phyloP scores from a whole-genome alignment of 2,113 vertebrate genomes.

The Osmerus mordax region DNA sequence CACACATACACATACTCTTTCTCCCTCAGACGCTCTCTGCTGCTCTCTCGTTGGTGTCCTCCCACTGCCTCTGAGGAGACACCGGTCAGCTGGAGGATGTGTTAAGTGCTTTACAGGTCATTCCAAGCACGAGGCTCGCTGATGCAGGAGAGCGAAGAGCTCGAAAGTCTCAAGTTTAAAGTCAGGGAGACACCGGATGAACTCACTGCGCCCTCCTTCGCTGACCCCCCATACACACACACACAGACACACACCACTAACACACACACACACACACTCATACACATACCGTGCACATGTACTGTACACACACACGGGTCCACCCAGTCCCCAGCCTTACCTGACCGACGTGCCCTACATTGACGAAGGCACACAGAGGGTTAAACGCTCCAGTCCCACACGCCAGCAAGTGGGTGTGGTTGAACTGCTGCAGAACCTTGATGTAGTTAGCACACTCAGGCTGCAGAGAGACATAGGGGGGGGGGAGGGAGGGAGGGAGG shows the following conservation, averaged over 20 bases:
- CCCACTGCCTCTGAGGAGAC: conserved; percentile 4
- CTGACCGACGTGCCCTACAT: conserved; percentile 75
- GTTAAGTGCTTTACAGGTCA: not conserved
- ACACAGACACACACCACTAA: not conserved
- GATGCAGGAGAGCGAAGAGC: too few relatives aligned
- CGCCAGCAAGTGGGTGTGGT: conserved; percentile 86
- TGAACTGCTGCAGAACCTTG: conserved; percentile 88
- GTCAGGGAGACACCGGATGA: not conserved
- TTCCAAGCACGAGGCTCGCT: not conserved
- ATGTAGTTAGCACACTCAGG: conserved; percentile 93
- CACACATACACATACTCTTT: not conserved
- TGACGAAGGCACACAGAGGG: conserved; percentile 80
- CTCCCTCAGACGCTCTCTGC: not conserved
- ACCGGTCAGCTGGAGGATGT: conserved; percentile 10
- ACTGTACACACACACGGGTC: not conserved
- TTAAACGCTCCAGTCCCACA: conserved; percentile 96
- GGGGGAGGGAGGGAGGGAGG: too few relatives aligned
- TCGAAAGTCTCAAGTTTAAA: not conserved
- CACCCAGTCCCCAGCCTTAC: conserved; percentile 30
- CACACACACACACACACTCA: conserved; percentile 7
- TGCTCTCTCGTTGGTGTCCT: not conserved
- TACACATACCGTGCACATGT: not conserved
- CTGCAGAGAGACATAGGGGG: conserved; percentile 57
- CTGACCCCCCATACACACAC: not conserved
- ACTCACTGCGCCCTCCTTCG: too few relatives aligned